phyloP scores from a whole-genome alignment of 1,140 invertebrate species.

The Triops longicaudatus region DNA sequence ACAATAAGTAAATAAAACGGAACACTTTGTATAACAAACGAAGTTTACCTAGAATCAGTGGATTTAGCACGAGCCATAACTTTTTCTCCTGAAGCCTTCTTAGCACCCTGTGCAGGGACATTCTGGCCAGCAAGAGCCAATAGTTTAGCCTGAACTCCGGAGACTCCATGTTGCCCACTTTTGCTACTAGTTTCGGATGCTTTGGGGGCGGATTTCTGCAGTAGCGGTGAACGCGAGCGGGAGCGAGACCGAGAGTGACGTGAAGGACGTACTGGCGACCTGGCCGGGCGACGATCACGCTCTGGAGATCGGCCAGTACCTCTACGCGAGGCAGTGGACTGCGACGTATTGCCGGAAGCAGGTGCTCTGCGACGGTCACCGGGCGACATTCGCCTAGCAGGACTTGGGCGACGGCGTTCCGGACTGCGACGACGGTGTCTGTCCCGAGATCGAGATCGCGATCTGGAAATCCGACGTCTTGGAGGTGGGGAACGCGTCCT shows the following conservation, averaged over 20 bases:
- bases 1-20: slow-evolving; percentile 21
- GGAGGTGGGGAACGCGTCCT: slow-evolving; percentile 27
- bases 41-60: neutral
- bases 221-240: slow-evolving; percentile 35
- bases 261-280: slow-evolving; percentile 29
- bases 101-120: neutral
- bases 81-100: slow-evolving; percentile 21
- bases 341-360: neutral
- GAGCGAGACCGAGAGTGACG: slow-evolving; percentile 31
- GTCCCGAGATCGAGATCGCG: neutral
- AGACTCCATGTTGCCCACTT: slow-evolving; percentile 19
- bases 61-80: neutral
- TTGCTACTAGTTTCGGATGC: neutral
- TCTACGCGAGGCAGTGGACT: neutral
- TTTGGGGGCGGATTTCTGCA: slow-evolving; percentile 28
- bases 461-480: slow-evolving; percentile 4
- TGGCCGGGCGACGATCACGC: slow-evolving; percentile 31
- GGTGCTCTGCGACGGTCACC: slow-evolving; percentile 20
- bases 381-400: slow-evolving; percentile 14
- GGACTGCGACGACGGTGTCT: neutral
- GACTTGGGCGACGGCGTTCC: neutral
- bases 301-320: slow-evolving; percentile 29
- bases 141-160: slow-evolving; percentile 24
- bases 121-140: slow-evolving; percentile 25
- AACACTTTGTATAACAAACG: neutral